These are phyloP conservation scores for Casuarius casuarius DNA, from an alignment of 2,113 vertebrate genomes.

Conservation along the genomic window DNA sequence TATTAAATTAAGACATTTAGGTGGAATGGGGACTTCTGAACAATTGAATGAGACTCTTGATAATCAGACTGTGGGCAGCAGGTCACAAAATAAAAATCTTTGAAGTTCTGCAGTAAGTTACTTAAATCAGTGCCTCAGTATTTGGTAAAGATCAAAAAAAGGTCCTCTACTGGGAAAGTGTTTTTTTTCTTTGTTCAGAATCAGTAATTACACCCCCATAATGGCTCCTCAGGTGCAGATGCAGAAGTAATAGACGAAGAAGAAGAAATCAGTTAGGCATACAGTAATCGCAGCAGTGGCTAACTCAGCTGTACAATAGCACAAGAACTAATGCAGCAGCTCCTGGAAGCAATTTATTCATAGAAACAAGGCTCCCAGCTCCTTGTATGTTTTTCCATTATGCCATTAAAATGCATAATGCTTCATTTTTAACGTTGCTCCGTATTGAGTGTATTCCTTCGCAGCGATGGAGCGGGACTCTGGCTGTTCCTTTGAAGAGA, in stretches of 20 bases:
- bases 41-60: not conserved
- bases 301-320: not conserved
- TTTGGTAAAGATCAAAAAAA: not conserved
- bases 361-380: not conserved
- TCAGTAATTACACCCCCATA: conserved; percentile 37
- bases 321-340: conserved; percentile 8
- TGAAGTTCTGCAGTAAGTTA: conserved; percentile 14
- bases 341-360: conserved; percentile 48
- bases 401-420: not conserved
- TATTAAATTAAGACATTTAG: not conserved
- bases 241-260: conserved; percentile 21
- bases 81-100: not conserved
- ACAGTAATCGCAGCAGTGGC: not conserved
- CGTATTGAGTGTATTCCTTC: not conserved
- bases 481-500: not conserved
- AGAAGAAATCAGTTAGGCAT: conserved; percentile 43
- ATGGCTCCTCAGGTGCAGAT: conserved; percentile 30
- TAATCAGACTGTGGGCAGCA: not conserved
- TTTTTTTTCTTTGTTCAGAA: not conserved
- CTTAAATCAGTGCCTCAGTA: conserved; percentile 8
- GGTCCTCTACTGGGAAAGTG: not conserved
- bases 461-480: accelerated
- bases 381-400: not conserved
- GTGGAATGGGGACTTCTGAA: not conserved
- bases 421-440: not conserved